Base-by-base conservation (phyloP, 2,113 vertebrate species). In the Anas platyrhynchos region DNA sequence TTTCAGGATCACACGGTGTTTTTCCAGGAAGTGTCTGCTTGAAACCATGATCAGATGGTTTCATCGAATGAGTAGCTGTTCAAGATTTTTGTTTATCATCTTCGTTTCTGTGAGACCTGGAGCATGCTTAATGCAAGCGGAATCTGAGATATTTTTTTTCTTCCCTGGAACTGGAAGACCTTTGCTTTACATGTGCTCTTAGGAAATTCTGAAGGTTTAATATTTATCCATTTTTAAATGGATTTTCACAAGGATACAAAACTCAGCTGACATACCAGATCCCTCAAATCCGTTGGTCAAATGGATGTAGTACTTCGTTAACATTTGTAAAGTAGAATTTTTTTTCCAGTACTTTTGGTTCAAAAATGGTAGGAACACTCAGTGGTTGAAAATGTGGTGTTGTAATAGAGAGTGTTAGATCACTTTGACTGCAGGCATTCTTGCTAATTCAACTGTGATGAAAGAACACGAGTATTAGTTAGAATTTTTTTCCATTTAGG, bases 1-100 rank as follows among this genome's bases (percentile, higher is more conserved):
- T 93, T 91, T 90, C 80, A 71, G 23, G 85, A 68, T 86, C 90
- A 81, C 43, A 88, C 15, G 2, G 72, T 88, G 2, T 91, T 95
- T 97, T 96, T 93, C 91, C 89, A 88, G 87, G 94, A 89, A 95
- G 91, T 94, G 93, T 83, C 95, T 94, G 56, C 90, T 91, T 88
- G 86, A 89, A 44, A 12, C 79, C 66, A 29, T 68, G 83, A 74
- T 94, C 93, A 95, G 73, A 62, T 86, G 76, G 83, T 91, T 95
- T 93, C 59, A 13, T 34, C 77, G 56, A 90, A 69, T 88, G 72
- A 91, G 88, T 94, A 85, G 85, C 73, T 94, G 38, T 71, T 93
- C 52, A 76, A 36, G 58, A 78, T 75, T 92, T 83, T 65, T 94
- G 72, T 90, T 95, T 93, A 75, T 93, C 65, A 12, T 96, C 56